Conservation (phyloP, 1,140 invertebrate species). For the Ganaspis sp. region DNA sequence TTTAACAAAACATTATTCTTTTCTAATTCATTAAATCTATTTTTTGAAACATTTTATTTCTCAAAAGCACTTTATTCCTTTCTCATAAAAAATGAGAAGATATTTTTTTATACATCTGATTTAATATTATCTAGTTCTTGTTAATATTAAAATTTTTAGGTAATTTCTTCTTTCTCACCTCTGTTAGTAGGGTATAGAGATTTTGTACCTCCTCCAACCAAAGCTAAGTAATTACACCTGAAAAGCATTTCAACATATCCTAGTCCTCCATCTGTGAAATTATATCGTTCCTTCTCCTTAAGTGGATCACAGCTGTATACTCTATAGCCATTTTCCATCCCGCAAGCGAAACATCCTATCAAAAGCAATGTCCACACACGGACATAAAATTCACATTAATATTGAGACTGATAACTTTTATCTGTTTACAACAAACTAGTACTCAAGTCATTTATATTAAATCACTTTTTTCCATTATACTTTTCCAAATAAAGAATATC, state of each 20-base stretch:
- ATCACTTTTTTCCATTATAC: not conserved
- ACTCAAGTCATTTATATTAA: not conserved
- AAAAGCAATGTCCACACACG: constrained; percentile 42
- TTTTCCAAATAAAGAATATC: no score
- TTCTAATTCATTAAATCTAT: no score
- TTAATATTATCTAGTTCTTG: no score
- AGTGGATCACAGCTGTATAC: constrained; percentile 98
- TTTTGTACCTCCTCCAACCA: constrained; percentile 94
- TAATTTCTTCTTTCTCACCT: constrained; percentile 80
- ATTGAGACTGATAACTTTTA: constrained; percentile 42
- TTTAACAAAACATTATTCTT: no score
- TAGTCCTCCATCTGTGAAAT: constrained; percentile 92
- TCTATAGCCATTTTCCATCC: constrained; percentile 96
- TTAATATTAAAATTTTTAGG: no score
- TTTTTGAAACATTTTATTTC: no score
- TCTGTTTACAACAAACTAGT: constrained; percentile 39
- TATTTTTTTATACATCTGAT: no score
- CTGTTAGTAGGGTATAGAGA: constrained; percentile 96
- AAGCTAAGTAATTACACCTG: constrained; percentile 96
- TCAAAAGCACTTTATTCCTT: no score
- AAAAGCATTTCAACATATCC: constrained; percentile 98
- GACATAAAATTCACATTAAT: not conserved
- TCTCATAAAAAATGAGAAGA: no score
- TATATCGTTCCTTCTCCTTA: constrained; percentile 96
- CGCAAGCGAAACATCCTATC: constrained; percentile 97